Evolutionary conservation across 2,113 vertebrate species (phyloP), one percentile per base, ranked within the genome.

Genomic region (Protomyctophum bolini): DNA sequence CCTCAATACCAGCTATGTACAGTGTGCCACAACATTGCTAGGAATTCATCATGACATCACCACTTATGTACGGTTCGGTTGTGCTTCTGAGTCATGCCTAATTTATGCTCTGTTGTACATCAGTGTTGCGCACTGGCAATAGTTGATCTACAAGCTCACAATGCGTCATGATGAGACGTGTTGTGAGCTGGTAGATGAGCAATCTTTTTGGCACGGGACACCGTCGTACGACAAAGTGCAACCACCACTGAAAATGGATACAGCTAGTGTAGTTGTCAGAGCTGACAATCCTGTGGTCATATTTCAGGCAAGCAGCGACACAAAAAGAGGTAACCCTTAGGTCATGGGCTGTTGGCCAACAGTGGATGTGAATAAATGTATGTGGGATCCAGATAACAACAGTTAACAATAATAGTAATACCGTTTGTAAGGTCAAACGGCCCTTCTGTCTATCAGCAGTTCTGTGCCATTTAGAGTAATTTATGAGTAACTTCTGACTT

Each of bases 231-330:
- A 41, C 33, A 6, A 41, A 41, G 33, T 41, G 5, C 33, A 41
- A 41, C 79, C 84, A 73, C 68, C 63, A 75, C 67, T 87, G 92
- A 84, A 92, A 94, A 78, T 58, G 11, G 89, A 94, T 82, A 86
- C 90, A 59, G 56, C 75, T 56, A 66, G 70, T 66, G 68, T 82
- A 86, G 84, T 75, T 41, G 60, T 60, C 69, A 55, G 68, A 70
- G 75, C 81, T 76, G 82, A 80, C 69, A 86, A 75, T 75, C 58
- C 65, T 45, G 78, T 73, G 85, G 64, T 93, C 91, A 74, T 79
- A 74, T 93, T 91, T 90, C 91, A 87, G 71, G 76, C 58, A 48
- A 55, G 62, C 78, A 77, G 73, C 72, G 73, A 79, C 66, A 52
- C 76, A 10, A 47, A n/a, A 6, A 67, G 75, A 81, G 86, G 85